phyloP scores from a whole-genome alignment of 2,888 invertebrate genomes.

The Hydrotaea cyrtoneurina region DNA sequence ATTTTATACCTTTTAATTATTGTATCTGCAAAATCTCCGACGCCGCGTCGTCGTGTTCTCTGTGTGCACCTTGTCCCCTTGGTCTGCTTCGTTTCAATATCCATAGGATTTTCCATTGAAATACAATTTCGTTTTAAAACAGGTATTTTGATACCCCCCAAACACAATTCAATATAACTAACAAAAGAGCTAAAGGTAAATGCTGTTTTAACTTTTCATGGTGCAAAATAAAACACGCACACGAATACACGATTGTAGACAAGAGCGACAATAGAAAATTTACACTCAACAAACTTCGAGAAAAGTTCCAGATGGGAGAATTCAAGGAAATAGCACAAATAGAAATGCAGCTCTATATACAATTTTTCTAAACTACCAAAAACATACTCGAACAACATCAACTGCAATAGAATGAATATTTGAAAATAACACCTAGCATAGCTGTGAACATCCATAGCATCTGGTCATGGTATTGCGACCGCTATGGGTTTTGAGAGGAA shows the following conservation, averaged over 20 bases:
- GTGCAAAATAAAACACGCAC: background rate
- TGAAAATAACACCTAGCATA: slow-evolving; percentile 35
- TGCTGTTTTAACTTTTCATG: slow-evolving; percentile 25
- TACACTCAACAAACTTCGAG: slow-evolving; percentile 46
- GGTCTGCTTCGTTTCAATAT: background rate
- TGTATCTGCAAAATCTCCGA: background rate
- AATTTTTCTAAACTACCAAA: background rate
- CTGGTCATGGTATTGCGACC: no score
- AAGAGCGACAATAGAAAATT: slow-evolving; percentile 59
- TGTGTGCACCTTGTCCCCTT: background rate
- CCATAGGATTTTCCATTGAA: slow-evolving; percentile 7
- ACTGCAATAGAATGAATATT: slow-evolving; percentile 23
- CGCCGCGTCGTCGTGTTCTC: background rate
- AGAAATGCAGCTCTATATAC: background rate
- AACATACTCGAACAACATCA: slow-evolving; percentile 30
- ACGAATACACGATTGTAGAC: slow-evolving; percentile 21
- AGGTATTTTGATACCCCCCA: slow-evolving; percentile 18
- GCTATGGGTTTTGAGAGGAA: no score
- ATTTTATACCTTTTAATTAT: slow-evolving; percentile 5
- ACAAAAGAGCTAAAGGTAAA: slow-evolving; percentile 34
- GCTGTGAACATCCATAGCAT: slow-evolving; percentile 1
- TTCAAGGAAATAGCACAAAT: slow-evolving; percentile 40
- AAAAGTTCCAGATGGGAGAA: slow-evolving; percentile 60
- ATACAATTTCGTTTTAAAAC: slow-evolving; percentile 20
- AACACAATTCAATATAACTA: slow-evolving; percentile 29